These are phyloP conservation scores for Actenoides hombroni DNA, from an alignment of 2,113 vertebrate genomes.

Conservation along the genomic window DNA sequence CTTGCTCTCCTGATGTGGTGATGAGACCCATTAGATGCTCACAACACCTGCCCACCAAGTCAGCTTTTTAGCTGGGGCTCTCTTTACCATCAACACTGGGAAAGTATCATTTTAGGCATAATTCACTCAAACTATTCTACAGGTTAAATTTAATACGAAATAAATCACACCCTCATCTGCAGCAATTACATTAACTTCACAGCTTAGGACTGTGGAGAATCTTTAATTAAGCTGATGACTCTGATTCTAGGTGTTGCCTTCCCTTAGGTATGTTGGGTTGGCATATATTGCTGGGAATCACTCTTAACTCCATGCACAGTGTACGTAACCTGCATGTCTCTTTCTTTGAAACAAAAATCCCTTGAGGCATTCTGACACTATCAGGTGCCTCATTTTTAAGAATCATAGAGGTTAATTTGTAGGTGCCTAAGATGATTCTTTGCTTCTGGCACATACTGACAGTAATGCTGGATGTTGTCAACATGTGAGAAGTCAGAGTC, in stretches of 20 bases:
- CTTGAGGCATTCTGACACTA: neutral
- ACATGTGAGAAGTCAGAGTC: neutral
- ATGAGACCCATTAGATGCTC: neutral
- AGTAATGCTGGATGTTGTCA: neutral
- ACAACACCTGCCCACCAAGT: fast-evolving
- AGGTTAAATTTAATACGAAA: neutral
- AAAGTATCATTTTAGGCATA: neutral
- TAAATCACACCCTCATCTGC: neutral
- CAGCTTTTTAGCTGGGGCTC: neutral
- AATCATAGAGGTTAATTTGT: neutral
- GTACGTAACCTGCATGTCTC: neutral
- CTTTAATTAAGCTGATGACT: neutral
- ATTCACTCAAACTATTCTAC: neutral
- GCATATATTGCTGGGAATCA: neutral
- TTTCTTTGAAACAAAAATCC: neutral
- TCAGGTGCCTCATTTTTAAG: neutral
- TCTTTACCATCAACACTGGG: neutral
- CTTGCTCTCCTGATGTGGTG: neutral
- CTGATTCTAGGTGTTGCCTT: neutral
- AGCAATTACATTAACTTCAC: neutral
- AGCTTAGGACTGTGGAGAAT: neutral
- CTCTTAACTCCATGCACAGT: neutral
- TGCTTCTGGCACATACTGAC: neutral
- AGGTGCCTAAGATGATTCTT: neutral
- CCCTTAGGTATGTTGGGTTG: neutral